phyloP scores from a whole-genome alignment of 2,888 invertebrate species.

The Calliphora vomitoria region DNA sequence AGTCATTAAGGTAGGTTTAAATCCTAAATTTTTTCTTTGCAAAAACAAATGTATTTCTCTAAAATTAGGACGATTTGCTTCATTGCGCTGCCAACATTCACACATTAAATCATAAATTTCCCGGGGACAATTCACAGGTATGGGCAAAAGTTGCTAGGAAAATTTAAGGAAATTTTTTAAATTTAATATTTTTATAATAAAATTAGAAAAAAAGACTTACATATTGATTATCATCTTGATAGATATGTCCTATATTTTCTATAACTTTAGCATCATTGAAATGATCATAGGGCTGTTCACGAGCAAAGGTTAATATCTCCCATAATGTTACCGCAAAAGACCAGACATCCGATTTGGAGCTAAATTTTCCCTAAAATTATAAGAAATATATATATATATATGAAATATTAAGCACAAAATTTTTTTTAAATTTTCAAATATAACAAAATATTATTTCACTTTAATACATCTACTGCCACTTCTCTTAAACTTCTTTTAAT shows the following conservation, averaged over 20 bases:
- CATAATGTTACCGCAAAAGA: slow-evolving; percentile 94
- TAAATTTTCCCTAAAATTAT: slow-evolving; percentile 89
- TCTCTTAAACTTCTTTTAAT: neutral
- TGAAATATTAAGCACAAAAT: no score
- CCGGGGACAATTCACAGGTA: slow-evolving; percentile 91
- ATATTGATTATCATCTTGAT: slow-evolving; percentile 90
- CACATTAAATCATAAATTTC: slow-evolving; percentile 94
- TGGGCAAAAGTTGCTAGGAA: slow-evolving; percentile 86
- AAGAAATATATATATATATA: slow-evolving; percentile 5
- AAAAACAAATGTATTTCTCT: slow-evolving; percentile 94
- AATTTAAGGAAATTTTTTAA: neutral
- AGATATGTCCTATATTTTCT: slow-evolving; percentile 92
- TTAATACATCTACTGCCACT: no score
- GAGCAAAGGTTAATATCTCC: slow-evolving; percentile 93
- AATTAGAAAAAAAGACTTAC: slow-evolving; percentile 84
- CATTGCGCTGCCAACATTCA: slow-evolving; percentile 94
- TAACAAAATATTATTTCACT: no score
- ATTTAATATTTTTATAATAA: neutral
- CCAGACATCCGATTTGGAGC: slow-evolving; percentile 95
- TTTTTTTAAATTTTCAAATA: no score
- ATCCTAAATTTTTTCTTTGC: slow-evolving; percentile 90
- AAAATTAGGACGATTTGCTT: slow-evolving; percentile 91
- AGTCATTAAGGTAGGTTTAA: slow-evolving; percentile 83
- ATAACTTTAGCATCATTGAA: slow-evolving; percentile 92
- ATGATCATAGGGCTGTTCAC: slow-evolving; percentile 92